phyloP scores from a whole-genome alignment of 2,888 invertebrate genomes.

The Ophraella communa region DNA sequence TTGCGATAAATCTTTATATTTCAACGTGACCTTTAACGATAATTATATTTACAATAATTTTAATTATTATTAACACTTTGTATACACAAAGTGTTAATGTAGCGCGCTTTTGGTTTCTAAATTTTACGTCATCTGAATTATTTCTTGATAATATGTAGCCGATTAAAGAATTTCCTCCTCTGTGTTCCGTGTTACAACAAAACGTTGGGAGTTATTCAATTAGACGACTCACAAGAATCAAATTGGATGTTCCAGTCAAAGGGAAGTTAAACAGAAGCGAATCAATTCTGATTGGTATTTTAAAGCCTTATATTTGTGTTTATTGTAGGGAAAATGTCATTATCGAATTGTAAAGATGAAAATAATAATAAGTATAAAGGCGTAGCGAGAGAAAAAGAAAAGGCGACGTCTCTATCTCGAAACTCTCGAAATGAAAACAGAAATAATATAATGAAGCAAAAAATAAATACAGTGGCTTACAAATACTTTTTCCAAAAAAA shows the following conservation, averaged over 20 bases:
- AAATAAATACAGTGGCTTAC: constrained; percentile 45
- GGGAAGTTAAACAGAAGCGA: constrained; percentile 40
- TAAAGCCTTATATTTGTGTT: constrained; percentile 42
- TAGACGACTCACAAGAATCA: constrained; percentile 31
- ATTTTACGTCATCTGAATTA: not conserved
- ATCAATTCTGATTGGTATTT: constrained; percentile 41
- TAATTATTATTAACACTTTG: no score
- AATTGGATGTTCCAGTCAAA: constrained; percentile 32
- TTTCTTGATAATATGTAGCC: not conserved
- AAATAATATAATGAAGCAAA: constrained; percentile 61
- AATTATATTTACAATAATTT: no score
- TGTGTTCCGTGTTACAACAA: not conserved
- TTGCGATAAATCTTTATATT: no score
- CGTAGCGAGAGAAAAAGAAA: constrained; percentile 51
- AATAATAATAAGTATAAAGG: constrained; percentile 53
- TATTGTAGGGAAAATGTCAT: constrained; percentile 51
- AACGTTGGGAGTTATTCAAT: constrained; percentile 33
- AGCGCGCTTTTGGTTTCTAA: no score
- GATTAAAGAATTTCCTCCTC: not conserved
- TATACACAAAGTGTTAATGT: no score
- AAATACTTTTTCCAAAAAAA: not conserved
- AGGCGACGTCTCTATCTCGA: constrained; percentile 39
- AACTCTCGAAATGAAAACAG: constrained; percentile 56
- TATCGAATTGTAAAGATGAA: constrained; percentile 50
- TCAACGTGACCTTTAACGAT: no score